A percentile compares a stretch with the other conserved stretches of the same genome.
Evolutionary conservation across 2,888 invertebrate genomes (phyloP).

Genomic region (Tridacna crocea): DNA sequence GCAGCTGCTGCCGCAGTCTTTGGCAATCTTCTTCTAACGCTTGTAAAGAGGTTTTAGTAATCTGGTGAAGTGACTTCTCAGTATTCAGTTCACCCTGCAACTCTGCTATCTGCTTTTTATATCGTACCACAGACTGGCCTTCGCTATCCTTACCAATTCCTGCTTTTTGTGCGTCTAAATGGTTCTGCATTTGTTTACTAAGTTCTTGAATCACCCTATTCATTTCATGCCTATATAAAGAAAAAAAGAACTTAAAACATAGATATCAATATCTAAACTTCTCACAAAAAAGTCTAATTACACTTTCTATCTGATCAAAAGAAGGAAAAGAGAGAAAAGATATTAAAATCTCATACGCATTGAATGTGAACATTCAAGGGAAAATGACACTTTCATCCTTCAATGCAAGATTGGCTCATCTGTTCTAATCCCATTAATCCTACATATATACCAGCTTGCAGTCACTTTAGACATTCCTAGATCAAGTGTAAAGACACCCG

Average conservation of each 20-base stretch:
- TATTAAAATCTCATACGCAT: too few species aligned
- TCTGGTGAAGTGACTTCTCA: constrained; percentile 79
- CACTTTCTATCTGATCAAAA: too few species aligned
- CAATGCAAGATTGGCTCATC: too few species aligned
- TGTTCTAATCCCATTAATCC: too few species aligned
- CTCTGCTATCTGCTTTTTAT: constrained; percentile 70
- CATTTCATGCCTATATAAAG: constrained; percentile 79
- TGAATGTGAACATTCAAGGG: too few species aligned
- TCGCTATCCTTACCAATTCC: constrained; percentile 57
- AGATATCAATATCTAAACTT: background rate
- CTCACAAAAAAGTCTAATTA: too few species aligned
- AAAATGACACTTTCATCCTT: too few species aligned
- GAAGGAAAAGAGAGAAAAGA: too few species aligned
- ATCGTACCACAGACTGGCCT: constrained; percentile 59
- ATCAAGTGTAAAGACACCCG: too few species aligned
- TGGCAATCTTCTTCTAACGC: constrained; percentile 80
- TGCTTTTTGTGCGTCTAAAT: constrained; percentile 69
- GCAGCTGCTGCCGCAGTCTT: constrained; percentile 75
- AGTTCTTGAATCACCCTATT: constrained; percentile 78
- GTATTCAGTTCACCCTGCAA: constrained; percentile 78
- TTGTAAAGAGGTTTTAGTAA: constrained; percentile 77
- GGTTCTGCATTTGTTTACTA: constrained; percentile 73
- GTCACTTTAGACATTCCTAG: too few species aligned
- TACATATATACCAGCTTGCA: too few species aligned
- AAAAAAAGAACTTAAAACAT: background rate